Evolutionary conservation across 2,888 invertebrate species (phyloP).

Genomic region (Mycalesis mineus): DNA sequence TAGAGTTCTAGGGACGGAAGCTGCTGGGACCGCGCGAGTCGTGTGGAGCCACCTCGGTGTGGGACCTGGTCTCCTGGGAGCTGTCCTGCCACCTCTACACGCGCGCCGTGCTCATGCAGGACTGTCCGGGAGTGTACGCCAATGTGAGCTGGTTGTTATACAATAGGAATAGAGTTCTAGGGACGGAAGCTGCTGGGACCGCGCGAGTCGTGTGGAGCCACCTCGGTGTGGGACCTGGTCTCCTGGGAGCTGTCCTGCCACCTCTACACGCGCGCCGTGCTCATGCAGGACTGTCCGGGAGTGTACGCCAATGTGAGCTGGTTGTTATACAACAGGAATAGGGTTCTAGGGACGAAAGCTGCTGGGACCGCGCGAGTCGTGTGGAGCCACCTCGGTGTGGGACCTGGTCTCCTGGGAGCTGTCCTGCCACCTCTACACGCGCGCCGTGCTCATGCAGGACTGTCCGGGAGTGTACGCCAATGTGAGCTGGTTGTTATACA

Average conservation of each 20-base stretch:
- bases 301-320: no score
- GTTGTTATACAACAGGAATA: no score
- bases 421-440: slow-evolving; percentile 88
- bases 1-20: slow-evolving; percentile 82
- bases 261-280: no score
- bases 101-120: slow-evolving; percentile 88
- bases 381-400: slow-evolving; percentile 76
- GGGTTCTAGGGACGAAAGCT: slow-evolving; percentile 83
- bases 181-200: no score
- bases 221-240: no score
- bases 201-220: neutral
- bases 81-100: slow-evolving; percentile 89
- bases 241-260: no score
- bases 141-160: slow-evolving; percentile 35
- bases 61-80: slow-evolving; percentile 91
- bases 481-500: slow-evolving; percentile 36
- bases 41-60: slow-evolving; percentile 76
- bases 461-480: slow-evolving; percentile 39
- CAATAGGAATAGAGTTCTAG: neutral
- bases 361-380: slow-evolving; percentile 80
- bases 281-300: no score
- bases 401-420: slow-evolving; percentile 92
- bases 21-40: slow-evolving; percentile 81
- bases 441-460: slow-evolving; percentile 89
- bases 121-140: slow-evolving; percentile 55